Evolutionary conservation across 1,140 invertebrate genomes (phyloP).

Genomic region (Drosophila pseudoobscura): DNA sequence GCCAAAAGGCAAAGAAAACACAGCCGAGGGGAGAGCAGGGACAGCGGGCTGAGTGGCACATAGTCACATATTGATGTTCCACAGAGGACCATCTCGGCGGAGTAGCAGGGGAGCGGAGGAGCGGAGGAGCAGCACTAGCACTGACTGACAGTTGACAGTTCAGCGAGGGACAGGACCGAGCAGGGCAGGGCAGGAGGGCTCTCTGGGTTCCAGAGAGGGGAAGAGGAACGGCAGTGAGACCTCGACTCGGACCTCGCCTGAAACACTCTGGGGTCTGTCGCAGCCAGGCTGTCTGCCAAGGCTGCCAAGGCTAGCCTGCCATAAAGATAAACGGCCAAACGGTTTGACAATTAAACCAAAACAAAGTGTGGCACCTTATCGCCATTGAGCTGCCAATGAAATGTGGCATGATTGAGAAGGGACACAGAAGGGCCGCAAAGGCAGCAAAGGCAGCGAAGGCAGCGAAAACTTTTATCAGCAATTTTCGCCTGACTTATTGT

Average conservation of each 20-base stretch:
- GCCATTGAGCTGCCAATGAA: conserved; percentile 46
- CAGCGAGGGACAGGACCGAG: conserved; percentile 50
- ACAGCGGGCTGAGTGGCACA: conserved; percentile 26
- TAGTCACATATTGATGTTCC: conserved; percentile 67
- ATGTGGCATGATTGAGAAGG: conserved; percentile 37
- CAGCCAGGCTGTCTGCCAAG: conserved; percentile 70
- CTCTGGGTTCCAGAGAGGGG: background rate
- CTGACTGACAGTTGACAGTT: conserved; percentile 79
- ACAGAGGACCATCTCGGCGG: conserved; percentile 6
- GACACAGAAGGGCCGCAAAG: background rate
- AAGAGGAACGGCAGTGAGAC: conserved; percentile 12
- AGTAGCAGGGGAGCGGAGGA: no score
- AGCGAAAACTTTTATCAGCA: conserved; percentile 36
- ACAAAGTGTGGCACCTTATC: conserved; percentile 68
- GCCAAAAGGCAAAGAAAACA: conserved; percentile 4
- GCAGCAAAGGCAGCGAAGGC: background rate
- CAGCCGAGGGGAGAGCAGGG: no score
- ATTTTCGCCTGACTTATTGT: conserved; percentile 20
- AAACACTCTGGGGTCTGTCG: conserved; percentile 16
- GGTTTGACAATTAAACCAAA: conserved; percentile 76
- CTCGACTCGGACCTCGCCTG: conserved; percentile 5
- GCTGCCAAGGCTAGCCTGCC: conserved; percentile 31
- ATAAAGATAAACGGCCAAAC: conserved; percentile 64
- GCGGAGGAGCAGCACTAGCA: conserved; percentile 16
- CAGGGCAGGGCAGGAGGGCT: conserved; percentile 9